These are phyloP conservation scores for Bambusicola thoracicus DNA, from an alignment of 2,113 vertebrate species.

Conservation along the genomic window DNA sequence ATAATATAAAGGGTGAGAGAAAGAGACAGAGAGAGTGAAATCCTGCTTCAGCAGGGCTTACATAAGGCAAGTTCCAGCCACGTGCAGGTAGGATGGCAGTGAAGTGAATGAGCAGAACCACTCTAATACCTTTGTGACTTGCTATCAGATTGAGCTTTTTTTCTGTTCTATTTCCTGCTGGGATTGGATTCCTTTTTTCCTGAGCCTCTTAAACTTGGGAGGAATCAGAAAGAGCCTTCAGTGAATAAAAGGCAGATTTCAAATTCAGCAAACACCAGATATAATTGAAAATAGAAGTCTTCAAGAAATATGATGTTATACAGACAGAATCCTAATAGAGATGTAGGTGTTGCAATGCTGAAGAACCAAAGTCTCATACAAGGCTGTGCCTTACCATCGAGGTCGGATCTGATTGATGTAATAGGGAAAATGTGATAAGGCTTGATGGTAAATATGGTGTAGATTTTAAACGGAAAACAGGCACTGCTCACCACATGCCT, in stretches of 20 bases:
- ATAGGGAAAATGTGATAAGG: background rate
- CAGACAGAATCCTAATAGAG: background rate
- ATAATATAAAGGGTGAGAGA: background rate
- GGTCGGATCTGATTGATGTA: background rate
- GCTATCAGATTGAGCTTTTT: background rate
- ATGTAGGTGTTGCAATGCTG: background rate
- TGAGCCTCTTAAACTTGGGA: constrained; percentile 25
- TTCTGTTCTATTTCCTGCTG: constrained; percentile 11
- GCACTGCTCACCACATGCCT: background rate
- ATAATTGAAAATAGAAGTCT: constrained; percentile 61
- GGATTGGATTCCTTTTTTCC: background rate
- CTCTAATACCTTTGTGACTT: background rate
- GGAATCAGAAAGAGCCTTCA: constrained; percentile 52
- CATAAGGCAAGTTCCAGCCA: background rate
- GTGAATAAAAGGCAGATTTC: constrained; percentile 52
- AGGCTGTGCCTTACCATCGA: background rate
- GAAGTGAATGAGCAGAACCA: background rate
- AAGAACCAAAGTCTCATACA: background rate
- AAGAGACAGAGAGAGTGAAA: background rate
- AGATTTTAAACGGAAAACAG: background rate
- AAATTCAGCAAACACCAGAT: constrained; percentile 4
- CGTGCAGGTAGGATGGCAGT: background rate
- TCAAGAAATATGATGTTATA: constrained; percentile 30
- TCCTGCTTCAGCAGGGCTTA: background rate
- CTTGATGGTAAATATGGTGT: background rate